Evolutionary conservation across 2,797 vertebrate genomes (phyloP), one percentile per base, ranked within the genome.

Genomic region (Platalea minor): DNA sequence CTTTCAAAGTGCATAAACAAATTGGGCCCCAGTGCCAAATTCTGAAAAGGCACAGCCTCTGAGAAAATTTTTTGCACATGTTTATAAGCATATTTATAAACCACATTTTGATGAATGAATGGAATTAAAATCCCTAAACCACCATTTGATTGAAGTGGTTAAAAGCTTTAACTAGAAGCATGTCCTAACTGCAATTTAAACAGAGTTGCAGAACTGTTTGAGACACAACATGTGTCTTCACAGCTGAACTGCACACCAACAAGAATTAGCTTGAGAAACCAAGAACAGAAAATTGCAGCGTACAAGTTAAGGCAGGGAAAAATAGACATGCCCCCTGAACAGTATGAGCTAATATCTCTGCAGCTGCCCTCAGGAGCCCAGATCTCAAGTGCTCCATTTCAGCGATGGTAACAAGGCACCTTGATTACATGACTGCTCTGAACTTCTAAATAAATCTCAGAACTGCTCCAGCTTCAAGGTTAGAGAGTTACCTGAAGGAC

Each of bases 361-460:
- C 33, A 83, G 85, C 77, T 94, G 89, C 69, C 69, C 64, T 92
- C 75, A 92, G 88, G 76, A 93, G 69, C 74, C 74, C 50, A 67
- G 15, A 64, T 65, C 41, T 92, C 76, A 91, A 93, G 89, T 77
- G 84, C 57, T 96, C 65, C 60, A 54, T 93, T 97, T 96, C 86
- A 61, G 88, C 89, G 72, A 70, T 60, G 65, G 68, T 75, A 91
- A 90, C 89, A 95, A 95, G 94, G 61, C 43, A 89, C 29, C 91
- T 91, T 94, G 93, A 96, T 96, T 96, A 91, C 67, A 67, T 46
- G 60, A 88, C 90, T 92, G 57, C 85, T 94, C 74, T 79, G 43
- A 92, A 81, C 76, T 94, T 95, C 89, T 70, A 96, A 94, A 96
- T 88, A 92, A 94, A 91, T 81, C 53, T 94, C 74, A 70, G 37